These are phyloP conservation scores for Crax fasciolata DNA, from an alignment of 2,797 vertebrate genomes.

Conservation along the genomic window DNA sequence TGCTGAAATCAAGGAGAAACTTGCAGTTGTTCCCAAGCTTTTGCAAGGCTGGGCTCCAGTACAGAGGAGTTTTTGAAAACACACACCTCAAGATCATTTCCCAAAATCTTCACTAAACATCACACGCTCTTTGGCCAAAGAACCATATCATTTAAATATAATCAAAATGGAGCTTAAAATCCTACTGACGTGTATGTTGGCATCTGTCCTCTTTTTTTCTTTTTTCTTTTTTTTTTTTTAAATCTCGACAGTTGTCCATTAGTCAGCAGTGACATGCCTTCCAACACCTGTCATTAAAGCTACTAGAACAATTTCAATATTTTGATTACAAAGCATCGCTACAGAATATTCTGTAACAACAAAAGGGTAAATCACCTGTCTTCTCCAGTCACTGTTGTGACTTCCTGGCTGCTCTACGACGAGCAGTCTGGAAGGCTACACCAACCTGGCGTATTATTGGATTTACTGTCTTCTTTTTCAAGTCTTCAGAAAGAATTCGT, in stretches of 20 bases:
- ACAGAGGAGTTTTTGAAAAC: neutral
- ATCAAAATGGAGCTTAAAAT: conserved; percentile 20
- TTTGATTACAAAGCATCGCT: conserved; percentile 65
- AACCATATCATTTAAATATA: neutral
- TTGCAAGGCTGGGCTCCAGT: neutral
- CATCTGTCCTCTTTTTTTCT: neutral
- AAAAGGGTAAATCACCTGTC: conserved; percentile 30
- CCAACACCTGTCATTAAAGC: conserved; percentile 54
- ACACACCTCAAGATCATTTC: neutral
- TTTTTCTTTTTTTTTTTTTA: neutral
- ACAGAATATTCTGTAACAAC: conserved; percentile 30
- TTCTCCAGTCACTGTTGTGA: conserved; percentile 19
- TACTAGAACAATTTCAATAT: conserved; percentile 57
- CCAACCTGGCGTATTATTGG: conserved; percentile 5
- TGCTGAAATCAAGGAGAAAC: neutral
- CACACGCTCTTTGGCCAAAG: neutral
- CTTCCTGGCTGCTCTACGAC: conserved; percentile 23
- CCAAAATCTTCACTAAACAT: neutral
- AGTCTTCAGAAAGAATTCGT: neutral
- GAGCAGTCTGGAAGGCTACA: conserved; percentile 11
- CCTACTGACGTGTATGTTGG: neutral
- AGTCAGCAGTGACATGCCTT: conserved; percentile 11
- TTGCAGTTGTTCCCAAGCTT: neutral
- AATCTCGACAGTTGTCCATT: conserved; percentile 3
- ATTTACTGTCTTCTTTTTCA: conserved; percentile 36